A percentile compares a stretch with the other conserved stretches of the same genome.
Conservation (phyloP, 2,113 vertebrate species). For the Phalacrocorax brasilianus region DNA sequence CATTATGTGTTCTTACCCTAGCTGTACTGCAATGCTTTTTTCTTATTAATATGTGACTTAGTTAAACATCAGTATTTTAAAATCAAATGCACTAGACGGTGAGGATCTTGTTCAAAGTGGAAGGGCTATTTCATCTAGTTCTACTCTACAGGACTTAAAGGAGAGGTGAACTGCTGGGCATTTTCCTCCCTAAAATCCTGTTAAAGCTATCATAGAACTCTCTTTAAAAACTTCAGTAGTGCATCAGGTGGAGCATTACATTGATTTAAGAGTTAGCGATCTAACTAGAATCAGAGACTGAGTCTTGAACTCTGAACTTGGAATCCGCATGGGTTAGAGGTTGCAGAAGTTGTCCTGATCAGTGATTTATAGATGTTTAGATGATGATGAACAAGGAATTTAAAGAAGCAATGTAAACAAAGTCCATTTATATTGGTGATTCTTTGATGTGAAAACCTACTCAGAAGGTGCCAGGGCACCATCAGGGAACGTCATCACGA, state of each 20-base stretch:
- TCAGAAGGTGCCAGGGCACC: slow-evolving; percentile 5
- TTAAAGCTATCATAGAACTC: background rate
- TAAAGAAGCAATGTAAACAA: background rate
- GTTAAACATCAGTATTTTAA: background rate
- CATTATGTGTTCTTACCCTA: background rate
- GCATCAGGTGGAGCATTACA: rapidly evolving
- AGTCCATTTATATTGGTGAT: background rate
- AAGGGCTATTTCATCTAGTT: background rate
- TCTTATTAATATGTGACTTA: rapidly evolving
- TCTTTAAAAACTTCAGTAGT: background rate
- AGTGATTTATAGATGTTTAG: background rate
- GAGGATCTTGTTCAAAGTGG: background rate
- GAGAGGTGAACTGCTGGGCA: background rate
- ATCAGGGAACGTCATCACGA: background rate
- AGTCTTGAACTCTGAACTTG: background rate
- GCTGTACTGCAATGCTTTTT: background rate
- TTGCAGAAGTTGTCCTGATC: background rate
- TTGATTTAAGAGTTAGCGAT: background rate
- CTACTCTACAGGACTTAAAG: rapidly evolving
- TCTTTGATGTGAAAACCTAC: slow-evolving; percentile 10
- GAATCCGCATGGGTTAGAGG: background rate
- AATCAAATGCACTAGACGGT: background rate
- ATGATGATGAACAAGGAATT: background rate
- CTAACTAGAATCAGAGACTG: background rate
- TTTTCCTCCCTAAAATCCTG: background rate